Base-by-base conservation (phyloP, 2,888 invertebrate species). In the Carpatolechia fugitivella region DNA sequence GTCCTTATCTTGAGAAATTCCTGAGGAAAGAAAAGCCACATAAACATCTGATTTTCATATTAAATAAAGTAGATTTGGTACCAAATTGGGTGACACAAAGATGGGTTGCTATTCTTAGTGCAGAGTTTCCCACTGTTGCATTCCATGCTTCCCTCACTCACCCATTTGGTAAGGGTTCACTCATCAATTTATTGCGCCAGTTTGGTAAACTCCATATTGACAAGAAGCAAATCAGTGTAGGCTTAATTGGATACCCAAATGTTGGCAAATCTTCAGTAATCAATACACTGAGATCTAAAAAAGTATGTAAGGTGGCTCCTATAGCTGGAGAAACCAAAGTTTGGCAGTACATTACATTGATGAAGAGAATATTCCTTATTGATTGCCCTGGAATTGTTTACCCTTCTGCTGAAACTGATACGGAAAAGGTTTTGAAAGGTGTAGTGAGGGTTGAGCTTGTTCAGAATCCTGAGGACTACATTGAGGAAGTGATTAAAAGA, bases 341-440 rank as follows among this genome's bases (percentile, higher is more conserved):
- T 1, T 99, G 99, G 99, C 99, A 99, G 80, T 99, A 99, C 78
- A 98, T 99, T 40, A 99, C 99, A 0, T 85, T 99, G 53, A 99
- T 99, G 99, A 94, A 94, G 68, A 92, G 97, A 66, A 99, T 99
- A 74, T 99, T 96, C 80, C 91, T 99, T 11, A 99, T 99, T 66
- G 99, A 99, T 90, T 99, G 99, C 82, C 99, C 99, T 1, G 99
- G 99, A 33, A 96, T 99, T 54, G 99, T 99, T 4, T 99, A 99
- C 85, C 98, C 99, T 7, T 96, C 97, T 8, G 97, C 97, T 11
- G 99, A 99, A 89, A 96, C 97, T 1, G 99, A 99, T 66, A 95
- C 97, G 0, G 97, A 97, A 69, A 97, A 97, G 76, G 98, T 99
- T 35, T 90, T 99, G 1, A 99, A 99, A 86, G 99, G 99, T 54